Conservation (phyloP, 2,113 vertebrate genomes). For the Seriola quinqueradiata region DNA sequence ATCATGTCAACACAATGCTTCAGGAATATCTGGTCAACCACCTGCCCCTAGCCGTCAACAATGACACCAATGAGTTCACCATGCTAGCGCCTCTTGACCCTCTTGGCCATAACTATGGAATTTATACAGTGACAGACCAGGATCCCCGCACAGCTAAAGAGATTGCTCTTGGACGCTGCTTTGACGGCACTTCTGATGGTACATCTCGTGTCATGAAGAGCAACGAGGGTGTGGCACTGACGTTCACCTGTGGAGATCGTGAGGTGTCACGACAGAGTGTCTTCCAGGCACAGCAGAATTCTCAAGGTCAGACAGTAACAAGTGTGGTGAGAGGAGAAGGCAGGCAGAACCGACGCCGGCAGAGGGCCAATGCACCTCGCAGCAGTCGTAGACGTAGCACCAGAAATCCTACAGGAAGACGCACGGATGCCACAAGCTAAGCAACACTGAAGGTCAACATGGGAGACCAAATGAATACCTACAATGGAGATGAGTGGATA, state of each 20-base stretch:
- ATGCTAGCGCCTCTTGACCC: conserved; percentile 98
- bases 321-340: conserved; percentile 69
- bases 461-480: neutral
- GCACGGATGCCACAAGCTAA: conserved; percentile 59
- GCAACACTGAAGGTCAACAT: conserved; percentile 2
- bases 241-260: conserved; percentile 91
- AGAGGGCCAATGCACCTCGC: conserved; percentile 71
- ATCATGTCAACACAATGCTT: conserved; percentile 91
- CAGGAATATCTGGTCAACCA: conserved; percentile 98
- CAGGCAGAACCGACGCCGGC: conserved; percentile 78
- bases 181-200: conserved; percentile 94
- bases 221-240: conserved; percentile 89
- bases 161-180: conserved; percentile 95
- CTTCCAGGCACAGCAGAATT: conserved; percentile 89
- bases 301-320: conserved; percentile 72
- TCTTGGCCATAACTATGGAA: conserved; percentile 97
- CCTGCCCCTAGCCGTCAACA: conserved; percentile 94
- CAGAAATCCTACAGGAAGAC: conserved; percentile 65
- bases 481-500: neutral
- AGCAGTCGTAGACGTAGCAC: conserved; percentile 78
- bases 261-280: conserved; percentile 87
- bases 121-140: conserved; percentile 98
- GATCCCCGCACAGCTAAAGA: conserved; percentile 95
- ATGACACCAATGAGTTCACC: conserved; percentile 95
- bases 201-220: conserved; percentile 95